Evolutionary conservation across 2,888 invertebrate genomes (phyloP).

Genomic region (Eudemis profundana): DNA sequence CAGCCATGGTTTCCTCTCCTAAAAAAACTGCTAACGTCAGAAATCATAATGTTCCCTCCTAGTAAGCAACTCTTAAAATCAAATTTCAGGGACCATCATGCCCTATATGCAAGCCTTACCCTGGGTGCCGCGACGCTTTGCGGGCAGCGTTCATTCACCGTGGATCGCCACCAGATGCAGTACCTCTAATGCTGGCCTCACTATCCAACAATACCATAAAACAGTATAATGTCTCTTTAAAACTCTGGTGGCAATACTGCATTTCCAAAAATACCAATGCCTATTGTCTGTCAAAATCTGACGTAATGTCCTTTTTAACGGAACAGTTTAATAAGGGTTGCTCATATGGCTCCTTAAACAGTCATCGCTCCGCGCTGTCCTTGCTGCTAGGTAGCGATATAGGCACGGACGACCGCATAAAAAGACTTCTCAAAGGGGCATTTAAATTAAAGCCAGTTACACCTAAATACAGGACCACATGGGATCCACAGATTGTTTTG

Average conservation of each 20-base stretch:
- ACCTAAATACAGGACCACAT: conserved; percentile 35
- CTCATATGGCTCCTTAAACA: no score
- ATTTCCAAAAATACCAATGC: background rate
- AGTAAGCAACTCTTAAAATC: no score
- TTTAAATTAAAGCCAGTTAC: conserved; percentile 15
- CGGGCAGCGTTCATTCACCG: conserved; percentile 43
- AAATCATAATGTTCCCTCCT: no score
- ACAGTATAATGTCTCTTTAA: background rate
- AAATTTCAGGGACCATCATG: no score
- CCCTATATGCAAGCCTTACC: no score
- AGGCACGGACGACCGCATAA: no score
- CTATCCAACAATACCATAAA: conserved; percentile 39
- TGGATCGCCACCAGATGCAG: conserved; percentile 27
- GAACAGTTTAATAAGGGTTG: background rate
- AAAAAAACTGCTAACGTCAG: no score
- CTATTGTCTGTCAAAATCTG: background rate
- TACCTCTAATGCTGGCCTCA: conserved; percentile 46
- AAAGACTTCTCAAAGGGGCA: conserved; percentile 23
- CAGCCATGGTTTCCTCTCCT: no score
- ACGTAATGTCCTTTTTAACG: no score
- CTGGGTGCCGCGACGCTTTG: no score
- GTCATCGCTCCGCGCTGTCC: no score
- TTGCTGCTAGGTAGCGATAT: no score
- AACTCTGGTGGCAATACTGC: background rate
- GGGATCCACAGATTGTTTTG: conserved; percentile 34